phyloP scores from a whole-genome alignment of 1,140 invertebrate species.

The Hypsibius dujardini region DNA sequence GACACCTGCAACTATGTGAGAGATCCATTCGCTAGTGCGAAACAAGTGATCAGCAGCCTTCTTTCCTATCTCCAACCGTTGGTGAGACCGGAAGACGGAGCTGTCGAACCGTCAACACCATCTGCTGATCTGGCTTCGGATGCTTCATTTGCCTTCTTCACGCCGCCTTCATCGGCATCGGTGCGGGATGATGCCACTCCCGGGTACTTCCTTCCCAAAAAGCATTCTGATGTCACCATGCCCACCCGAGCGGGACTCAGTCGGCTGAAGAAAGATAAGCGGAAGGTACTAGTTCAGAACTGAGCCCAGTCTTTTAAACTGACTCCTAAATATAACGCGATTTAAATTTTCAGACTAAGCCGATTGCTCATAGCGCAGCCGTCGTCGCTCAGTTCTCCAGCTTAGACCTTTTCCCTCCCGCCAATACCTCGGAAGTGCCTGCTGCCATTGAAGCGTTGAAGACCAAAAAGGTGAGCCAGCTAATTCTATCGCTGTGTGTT shows the following conservation, averaged over 20 bases:
- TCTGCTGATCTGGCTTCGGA: background rate
- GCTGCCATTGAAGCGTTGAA: background rate
- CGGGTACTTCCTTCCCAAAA: slow-evolving; percentile 1
- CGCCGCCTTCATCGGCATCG: background rate
- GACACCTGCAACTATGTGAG: background rate
- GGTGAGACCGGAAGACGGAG: background rate
- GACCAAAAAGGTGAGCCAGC: background rate
- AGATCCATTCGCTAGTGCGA: background rate
- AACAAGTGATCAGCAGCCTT: background rate
- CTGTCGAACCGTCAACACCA: background rate
- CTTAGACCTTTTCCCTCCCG: background rate
- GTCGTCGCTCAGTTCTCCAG: background rate
- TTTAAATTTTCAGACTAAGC: background rate
- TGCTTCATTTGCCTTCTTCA: background rate
- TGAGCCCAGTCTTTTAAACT: background rate
- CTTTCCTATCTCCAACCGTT: background rate
- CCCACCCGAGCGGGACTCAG: background rate
- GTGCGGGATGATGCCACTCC: background rate
- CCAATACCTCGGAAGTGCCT: background rate
- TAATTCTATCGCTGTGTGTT: too few species aligned
- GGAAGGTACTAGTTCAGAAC: background rate
- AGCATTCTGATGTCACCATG: background rate
- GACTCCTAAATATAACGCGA: background rate
- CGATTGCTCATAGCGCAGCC: background rate
- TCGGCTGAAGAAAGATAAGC: slow-evolving; percentile 5